These are phyloP conservation scores for Variabilichromis moorii DNA, from an alignment of 2,113 vertebrate genomes.

Conservation along the genomic window DNA sequence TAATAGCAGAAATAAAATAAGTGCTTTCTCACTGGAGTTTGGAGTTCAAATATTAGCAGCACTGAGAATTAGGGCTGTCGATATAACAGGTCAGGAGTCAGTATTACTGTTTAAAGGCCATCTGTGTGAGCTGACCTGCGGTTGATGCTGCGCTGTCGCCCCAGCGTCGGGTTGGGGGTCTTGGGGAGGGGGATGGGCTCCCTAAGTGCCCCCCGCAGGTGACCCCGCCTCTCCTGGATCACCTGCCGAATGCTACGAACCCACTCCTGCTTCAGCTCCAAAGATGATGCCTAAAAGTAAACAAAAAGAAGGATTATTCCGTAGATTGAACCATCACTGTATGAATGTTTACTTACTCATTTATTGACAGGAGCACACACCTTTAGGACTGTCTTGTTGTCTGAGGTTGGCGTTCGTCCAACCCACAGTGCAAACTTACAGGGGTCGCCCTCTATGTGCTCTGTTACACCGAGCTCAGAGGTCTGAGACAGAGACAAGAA, in stretches of 20 bases:
- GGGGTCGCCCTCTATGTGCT: slow-evolving; percentile 96
- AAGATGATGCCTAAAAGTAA: slow-evolving; percentile 79
- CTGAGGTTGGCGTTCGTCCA: slow-evolving; percentile 93
- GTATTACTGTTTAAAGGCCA: not conserved
- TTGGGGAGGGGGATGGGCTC: slow-evolving; percentile 97
- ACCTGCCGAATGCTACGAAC: slow-evolving; percentile 96
- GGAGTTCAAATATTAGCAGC: not conserved
- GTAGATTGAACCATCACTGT: not conserved
- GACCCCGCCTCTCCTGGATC: slow-evolving; percentile 96
- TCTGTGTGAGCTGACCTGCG: slow-evolving; percentile 75
- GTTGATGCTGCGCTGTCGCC: slow-evolving; percentile 88
- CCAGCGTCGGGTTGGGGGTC: slow-evolving; percentile 79
- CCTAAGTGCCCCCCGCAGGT: slow-evolving; percentile 92
- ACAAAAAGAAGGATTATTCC: not conserved
- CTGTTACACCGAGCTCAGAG: slow-evolving; percentile 93
- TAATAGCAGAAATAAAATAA: not conserved
- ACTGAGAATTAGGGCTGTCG: not conserved
- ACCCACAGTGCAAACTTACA: slow-evolving; percentile 99
- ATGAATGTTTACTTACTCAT: not conserved
- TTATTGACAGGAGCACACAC: slow-evolving; percentile 43
- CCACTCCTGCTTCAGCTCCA: slow-evolving; percentile 99
- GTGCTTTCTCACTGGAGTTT: not conserved
- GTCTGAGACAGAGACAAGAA: slow-evolving; percentile 71
- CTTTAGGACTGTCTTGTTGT: slow-evolving; percentile 98
- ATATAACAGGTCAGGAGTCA: not conserved